Evolutionary conservation across 2,113 vertebrate species (phyloP).

Genomic region (Ia io): DNA sequence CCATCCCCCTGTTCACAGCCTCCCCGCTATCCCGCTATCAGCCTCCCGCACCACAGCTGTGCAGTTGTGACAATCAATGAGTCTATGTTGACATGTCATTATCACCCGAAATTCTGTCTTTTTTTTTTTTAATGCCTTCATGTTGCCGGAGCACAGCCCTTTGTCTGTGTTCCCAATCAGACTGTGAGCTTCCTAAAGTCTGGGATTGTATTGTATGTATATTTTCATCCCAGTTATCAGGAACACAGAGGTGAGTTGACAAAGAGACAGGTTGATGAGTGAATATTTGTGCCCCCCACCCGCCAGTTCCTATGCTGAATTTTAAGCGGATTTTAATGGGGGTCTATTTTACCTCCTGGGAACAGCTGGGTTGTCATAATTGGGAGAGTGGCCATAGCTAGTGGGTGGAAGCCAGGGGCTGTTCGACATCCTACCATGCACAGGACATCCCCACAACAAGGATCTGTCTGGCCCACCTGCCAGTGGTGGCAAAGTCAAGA

Average conservation of each 20-base stretch:
- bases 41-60: too few relatives aligned
- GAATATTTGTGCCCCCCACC: neutral
- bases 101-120: neutral
- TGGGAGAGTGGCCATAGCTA: neutral
- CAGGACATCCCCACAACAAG: neutral
- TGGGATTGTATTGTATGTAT: neutral
- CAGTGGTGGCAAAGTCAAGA: too few relatives aligned
- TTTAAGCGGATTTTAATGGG: neutral
- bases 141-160: neutral
- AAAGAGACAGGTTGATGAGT: neutral
- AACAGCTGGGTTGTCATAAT: neutral
- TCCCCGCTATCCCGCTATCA: accelerated
- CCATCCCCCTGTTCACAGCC: too few relatives aligned
- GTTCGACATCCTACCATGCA: neutral
- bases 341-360: neutral
- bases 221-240: neutral
- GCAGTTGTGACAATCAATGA: neutral
- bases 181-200: neutral
- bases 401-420: neutral
- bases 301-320: neutral
- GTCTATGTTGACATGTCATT: accelerated
- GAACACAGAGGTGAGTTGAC: neutral
- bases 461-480: neutral
- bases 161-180: neutral
- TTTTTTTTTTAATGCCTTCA: neutral